phyloP scores from a whole-genome alignment of 2,888 invertebrate species.

The Coecobrya sp. region DNA sequence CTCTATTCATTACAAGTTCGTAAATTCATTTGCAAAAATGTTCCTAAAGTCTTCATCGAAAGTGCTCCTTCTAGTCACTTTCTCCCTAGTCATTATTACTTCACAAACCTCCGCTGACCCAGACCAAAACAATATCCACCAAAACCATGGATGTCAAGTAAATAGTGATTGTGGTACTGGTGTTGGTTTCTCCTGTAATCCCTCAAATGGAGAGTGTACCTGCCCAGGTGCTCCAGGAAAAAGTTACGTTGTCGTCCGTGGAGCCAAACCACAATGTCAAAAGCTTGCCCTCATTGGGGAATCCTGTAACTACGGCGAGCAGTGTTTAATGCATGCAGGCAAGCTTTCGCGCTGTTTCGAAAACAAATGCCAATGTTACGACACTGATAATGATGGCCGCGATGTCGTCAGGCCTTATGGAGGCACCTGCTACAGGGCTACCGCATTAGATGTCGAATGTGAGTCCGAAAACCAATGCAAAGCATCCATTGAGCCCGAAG shows the following conservation, averaged over 20 bases:
- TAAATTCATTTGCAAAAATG: conserved; percentile 56
- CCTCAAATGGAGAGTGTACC: neutral
- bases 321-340: conserved; percentile 62
- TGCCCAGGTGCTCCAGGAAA: conserved; percentile 12
- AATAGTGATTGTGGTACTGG: conserved; percentile 44
- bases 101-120: conserved; percentile 34
- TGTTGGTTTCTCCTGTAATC: neutral
- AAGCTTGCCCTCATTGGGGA: conserved; percentile 45
- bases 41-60: neutral
- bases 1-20: no score
- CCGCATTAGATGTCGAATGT: conserved; percentile 39
- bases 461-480: conserved; percentile 59
- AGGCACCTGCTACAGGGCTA: conserved; percentile 69
- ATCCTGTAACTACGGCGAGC: conserved; percentile 61
- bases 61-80: neutral
- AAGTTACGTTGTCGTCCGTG: neutral
- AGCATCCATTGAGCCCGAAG: conserved; percentile 73
- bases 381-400: conserved; percentile 64
- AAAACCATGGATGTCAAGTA: neutral
- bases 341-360: conserved; percentile 62
- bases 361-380: conserved; percentile 80
- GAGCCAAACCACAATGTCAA: conserved; percentile 60
- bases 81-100: conserved; percentile 19
- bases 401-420: conserved; percentile 63
- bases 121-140: neutral